These are phyloP conservation scores for Drosophila nigricruria DNA, from an alignment of 2,888 invertebrate species.

Conservation along the genomic window DNA sequence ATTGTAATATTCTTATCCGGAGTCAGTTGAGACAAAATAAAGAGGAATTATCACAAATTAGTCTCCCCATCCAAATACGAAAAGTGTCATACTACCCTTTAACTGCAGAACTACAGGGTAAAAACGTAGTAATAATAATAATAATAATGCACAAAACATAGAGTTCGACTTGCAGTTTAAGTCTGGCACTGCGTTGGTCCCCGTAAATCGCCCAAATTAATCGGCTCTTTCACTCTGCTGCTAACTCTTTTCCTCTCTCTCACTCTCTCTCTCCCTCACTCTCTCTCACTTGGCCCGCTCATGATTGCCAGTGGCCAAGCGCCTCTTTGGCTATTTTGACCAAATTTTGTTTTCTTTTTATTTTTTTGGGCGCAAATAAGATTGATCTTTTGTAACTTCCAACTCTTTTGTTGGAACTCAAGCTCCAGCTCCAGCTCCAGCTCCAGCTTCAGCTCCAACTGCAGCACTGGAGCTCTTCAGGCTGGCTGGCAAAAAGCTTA, in stretches of 20 bases:
- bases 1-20: too few relatives aligned
- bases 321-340: slow-evolving; percentile 62
- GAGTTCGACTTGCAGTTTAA: slow-evolving; percentile 44
- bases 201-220: slow-evolving; percentile 68
- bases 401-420: slow-evolving; percentile 54
- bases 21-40: too few relatives aligned
- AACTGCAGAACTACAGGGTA: slow-evolving; percentile 1
- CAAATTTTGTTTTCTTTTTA: slow-evolving; percentile 32
- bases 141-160: slow-evolving; percentile 55
- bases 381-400: slow-evolving; percentile 82
- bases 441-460: too few relatives aligned
- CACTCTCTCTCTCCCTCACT: background rate
- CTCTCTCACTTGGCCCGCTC: slow-evolving; percentile 23
- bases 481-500: slow-evolving; percentile 22
- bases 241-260: background rate
- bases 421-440: slow-evolving; percentile 6
- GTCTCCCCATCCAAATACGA: too few relatives aligned
- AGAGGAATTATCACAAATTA: too few relatives aligned
- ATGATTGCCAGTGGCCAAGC: slow-evolving; percentile 62
- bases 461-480: slow-evolving; percentile 6
- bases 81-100: background rate
- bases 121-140: slow-evolving; percentile 61
- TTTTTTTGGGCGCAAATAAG: slow-evolving; percentile 74
- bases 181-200: slow-evolving; percentile 34
- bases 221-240: slow-evolving; percentile 57